Base-by-base conservation (phyloP, 2,888 invertebrate genomes). In the Chymomyza caudatula region DNA sequence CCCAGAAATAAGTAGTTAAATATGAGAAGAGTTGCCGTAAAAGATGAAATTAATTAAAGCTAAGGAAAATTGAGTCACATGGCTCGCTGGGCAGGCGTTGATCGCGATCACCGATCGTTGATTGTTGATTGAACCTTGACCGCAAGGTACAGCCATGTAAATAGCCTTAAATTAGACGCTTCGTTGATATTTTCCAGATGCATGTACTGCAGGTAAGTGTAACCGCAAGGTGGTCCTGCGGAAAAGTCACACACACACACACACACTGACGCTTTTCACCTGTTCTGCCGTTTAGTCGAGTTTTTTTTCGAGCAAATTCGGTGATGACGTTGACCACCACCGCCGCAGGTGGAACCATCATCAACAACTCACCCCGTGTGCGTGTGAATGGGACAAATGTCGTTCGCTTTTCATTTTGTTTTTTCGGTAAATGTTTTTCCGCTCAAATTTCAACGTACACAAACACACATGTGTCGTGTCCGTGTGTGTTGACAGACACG, bases 341-440 rank as follows among this genome's bases (percentile, higher is more conserved):
- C 29, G 29, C 5, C 5, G 47, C 47, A 47, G 47, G 47, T 47
- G 47, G 47, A 47, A 47, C 15, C 15, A 15, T 37, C 29, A 37
- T 37, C 29, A 37, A 37, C 29, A 37, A 37, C 29, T 37, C 29
- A 37, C 56, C 37, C 42, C 44, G 66, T 85, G 66, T 85, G 80
- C 83, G 80, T 80, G 80, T 80, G 85, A 85, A 74, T 85, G 82
- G 77, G 57, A 73, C 77, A 71, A 73, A 70, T 81, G 81, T 57
- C 47, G 29, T 17, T 55, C 15, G 13, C 4, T 29, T 57, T 57
- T 57, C 44, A 22, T 23, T 57, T 19, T 37, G 43, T 44, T n/a
- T 44, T 43, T 60, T 43, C 52, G 20, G 53, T 44, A 60, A 60
- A 60, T 54, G 53, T 44, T 60, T 63, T 61, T 47, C 44, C 37